phyloP scores from a whole-genome alignment of 2,888 invertebrate species.

The Pristionchus maxplancki region DNA sequence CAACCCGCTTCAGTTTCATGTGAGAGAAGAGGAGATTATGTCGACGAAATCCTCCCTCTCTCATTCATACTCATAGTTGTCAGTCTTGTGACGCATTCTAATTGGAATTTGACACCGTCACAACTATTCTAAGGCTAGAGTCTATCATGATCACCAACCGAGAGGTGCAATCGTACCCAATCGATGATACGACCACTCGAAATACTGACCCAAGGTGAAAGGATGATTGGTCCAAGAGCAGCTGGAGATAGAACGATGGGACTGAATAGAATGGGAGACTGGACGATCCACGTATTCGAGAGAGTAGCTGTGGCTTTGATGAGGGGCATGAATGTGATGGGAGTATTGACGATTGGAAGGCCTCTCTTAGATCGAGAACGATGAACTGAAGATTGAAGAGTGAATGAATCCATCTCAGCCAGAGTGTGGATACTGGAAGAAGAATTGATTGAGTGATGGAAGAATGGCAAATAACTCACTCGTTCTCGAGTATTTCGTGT shows the following conservation, averaged over 20 bases:
- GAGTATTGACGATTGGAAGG: neutral
- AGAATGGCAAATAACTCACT: conserved; percentile 55
- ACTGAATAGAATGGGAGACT: conserved; percentile 69
- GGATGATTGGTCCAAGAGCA: conserved; percentile 72
- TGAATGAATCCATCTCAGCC: conserved; percentile 65
- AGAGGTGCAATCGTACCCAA: neutral
- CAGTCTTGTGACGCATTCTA: neutral
- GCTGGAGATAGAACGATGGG: conserved; percentile 72
- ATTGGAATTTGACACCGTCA: conserved; percentile 20
- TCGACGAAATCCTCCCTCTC: neutral
- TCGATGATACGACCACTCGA: neutral
- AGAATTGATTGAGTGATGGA: neutral
- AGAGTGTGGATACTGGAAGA: conserved; percentile 67
- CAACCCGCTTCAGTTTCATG: neutral
- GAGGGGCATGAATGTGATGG: neutral
- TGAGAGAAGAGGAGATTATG: neutral
- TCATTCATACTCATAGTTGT: neutral
- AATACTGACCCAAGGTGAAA: conserved; percentile 69
- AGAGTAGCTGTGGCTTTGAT: conserved; percentile 45
- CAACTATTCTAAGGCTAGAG: neutral
- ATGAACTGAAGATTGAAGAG: conserved; percentile 54
- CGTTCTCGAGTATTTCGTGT: conserved; percentile 60
- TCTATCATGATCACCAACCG: neutral
- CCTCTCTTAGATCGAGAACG: conserved; percentile 33
- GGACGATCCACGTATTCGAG: conserved; percentile 63